Conservation (phyloP, 2,888 invertebrate species). For the Troides oblongomaculatus region DNA sequence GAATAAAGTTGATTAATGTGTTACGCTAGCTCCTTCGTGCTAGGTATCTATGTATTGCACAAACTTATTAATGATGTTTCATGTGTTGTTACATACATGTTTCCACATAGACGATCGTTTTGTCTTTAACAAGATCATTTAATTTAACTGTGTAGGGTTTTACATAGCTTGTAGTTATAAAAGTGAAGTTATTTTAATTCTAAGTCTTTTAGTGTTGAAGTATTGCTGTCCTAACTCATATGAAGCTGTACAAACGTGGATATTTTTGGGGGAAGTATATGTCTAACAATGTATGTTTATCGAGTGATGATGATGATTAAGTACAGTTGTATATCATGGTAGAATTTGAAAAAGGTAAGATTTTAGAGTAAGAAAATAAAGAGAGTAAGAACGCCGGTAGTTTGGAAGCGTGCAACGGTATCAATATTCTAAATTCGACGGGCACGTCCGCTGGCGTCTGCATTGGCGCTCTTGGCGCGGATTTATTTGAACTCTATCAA, state of each 20-base stretch:
- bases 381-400: conserved; percentile 30
- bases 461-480: conserved; percentile 57
- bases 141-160: too few species aligned
- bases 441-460: conserved; percentile 55
- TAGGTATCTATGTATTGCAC: conserved; percentile 9
- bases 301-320: too few species aligned
- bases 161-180: too few species aligned
- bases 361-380: conserved; percentile 17
- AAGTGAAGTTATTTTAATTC: too few species aligned
- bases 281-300: too few species aligned
- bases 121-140: too few species aligned
- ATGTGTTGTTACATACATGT: neutral
- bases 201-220: too few species aligned
- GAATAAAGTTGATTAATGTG: conserved; percentile 44
- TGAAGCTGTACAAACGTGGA: too few species aligned
- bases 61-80: conserved; percentile 24
- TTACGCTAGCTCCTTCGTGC: conserved; percentile 31
- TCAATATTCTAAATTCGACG: conserved; percentile 46
- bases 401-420: conserved; percentile 41
- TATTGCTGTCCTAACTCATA: too few species aligned
- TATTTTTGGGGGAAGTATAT: too few species aligned
- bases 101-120: neutral
- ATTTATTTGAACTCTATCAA: conserved; percentile 76
- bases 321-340: neutral
- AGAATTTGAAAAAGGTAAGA: neutral